phyloP scores from a whole-genome alignment of 2,888 invertebrate species.

The Idaea dimidiata region DNA sequence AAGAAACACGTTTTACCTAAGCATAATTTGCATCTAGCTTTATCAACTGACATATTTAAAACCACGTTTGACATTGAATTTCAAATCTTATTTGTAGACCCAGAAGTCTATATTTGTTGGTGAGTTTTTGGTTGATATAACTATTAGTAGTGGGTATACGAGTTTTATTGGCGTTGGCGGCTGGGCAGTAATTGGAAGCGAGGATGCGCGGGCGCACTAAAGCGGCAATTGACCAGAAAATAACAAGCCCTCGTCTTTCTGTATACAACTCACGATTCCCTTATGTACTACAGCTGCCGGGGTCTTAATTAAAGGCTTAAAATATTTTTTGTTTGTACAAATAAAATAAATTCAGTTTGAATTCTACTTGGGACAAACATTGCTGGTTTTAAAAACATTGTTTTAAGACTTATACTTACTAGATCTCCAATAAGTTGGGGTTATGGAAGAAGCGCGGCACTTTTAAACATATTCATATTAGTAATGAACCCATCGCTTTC shows the following conservation, averaged over 20 bases:
- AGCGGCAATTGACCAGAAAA: conserved; percentile 81
- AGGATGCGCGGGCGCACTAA: conserved; percentile 79
- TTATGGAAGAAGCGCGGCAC: no score
- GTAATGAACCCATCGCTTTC: no score
- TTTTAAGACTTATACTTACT: no score
- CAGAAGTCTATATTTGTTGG: conserved; percentile 31
- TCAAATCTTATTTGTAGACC: conserved; percentile 2
- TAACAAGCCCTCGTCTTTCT: conserved; percentile 69
- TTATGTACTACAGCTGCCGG: conserved; percentile 69
- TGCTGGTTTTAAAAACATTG: not conserved
- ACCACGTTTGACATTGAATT: conserved; percentile 13
- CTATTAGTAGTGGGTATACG: conserved; percentile 29
- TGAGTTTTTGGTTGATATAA: conserved; percentile 30
- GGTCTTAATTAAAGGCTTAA: conserved; percentile 47
- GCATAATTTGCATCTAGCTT: conserved; percentile 72
- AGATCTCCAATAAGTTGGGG: no score
- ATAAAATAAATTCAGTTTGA: conserved; percentile 13
- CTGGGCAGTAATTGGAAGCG: conserved; percentile 77
- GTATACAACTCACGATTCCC: conserved; percentile 55
- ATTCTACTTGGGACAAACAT: not conserved
- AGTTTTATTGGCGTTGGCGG: conserved; percentile 75
- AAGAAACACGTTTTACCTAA: conserved; percentile 79
- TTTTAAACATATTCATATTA: no score
- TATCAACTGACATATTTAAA: conserved; percentile 25
- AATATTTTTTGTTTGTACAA: conserved; percentile 49